Conservation (phyloP, 2,113 vertebrate genomes). For the Eurypyga helias region DNA sequence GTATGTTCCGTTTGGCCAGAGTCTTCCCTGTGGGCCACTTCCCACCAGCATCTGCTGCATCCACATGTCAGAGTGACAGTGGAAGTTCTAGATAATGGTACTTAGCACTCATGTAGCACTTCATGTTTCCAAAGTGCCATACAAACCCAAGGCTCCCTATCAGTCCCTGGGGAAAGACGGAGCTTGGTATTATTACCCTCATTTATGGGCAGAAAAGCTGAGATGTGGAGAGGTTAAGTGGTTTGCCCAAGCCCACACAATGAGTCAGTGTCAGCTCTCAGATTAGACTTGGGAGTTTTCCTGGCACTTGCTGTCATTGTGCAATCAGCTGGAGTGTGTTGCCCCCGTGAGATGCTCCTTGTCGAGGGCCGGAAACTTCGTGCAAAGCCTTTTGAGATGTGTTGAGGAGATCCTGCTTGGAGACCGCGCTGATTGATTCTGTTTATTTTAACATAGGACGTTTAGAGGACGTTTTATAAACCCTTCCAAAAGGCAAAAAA, state of each 20-base stretch:
- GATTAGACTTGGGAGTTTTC: constrained; percentile 27
- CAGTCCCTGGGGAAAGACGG: not conserved
- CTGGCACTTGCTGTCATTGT: constrained; percentile 7
- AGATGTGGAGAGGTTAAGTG: constrained; percentile 34
- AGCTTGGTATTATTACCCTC: not conserved
- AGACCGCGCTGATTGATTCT: not conserved
- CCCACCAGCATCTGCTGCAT: not conserved
- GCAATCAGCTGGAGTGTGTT: not conserved
- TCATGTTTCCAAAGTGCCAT: not conserved
- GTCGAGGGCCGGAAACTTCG: not conserved
- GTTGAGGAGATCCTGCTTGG: not conserved
- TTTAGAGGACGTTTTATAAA: not conserved
- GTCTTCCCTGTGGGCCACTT: not conserved
- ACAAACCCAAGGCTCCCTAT: constrained; percentile 3
- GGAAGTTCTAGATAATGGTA: constrained; percentile 26
- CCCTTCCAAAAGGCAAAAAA: not conserved
- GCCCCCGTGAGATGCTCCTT: not conserved
- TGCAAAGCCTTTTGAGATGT: not conserved
- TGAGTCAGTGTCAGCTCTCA: constrained; percentile 33
- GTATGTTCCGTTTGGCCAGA: not conserved
- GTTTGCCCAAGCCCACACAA: constrained; percentile 35
- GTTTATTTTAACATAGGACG: not conserved
- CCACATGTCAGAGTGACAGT: not conserved
- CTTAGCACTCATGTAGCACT: constrained; percentile 18
- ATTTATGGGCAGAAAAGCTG: constrained; percentile 43